These are phyloP conservation scores for Mamestra configurata DNA, from an alignment of 1,140 invertebrate species.

Conservation along the genomic window DNA sequence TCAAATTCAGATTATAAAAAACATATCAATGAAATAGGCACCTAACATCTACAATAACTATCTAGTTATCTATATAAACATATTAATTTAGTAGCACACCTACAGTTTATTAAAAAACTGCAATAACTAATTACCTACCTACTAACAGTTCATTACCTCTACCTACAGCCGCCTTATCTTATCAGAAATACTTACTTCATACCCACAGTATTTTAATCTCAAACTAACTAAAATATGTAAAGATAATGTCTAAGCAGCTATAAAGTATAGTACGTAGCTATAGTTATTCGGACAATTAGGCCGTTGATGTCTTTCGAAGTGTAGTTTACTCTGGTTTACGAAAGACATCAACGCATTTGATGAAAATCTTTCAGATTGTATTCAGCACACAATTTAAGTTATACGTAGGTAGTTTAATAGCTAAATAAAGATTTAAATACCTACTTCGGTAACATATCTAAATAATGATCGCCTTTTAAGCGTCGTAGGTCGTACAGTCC, in stretches of 20 bases:
- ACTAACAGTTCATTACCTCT: not conserved
- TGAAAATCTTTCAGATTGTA: not conserved
- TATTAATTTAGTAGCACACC: no score
- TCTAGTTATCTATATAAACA: no score
- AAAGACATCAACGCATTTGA: constrained; percentile 66
- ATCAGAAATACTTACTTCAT: constrained; percentile 21
- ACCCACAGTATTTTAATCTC: not conserved
- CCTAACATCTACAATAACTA: no score
- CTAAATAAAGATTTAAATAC: not conserved
- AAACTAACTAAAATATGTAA: not conserved
- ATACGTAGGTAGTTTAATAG: not conserved
- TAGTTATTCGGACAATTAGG: constrained; percentile 1
- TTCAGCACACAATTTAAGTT: not conserved
- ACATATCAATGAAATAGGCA: no score
- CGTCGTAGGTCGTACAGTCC: no score
- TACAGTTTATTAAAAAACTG: not conserved
- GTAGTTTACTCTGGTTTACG: constrained; percentile 31
- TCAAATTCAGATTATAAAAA: no score
- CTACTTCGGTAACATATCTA: no score
- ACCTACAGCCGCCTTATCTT: not conserved
- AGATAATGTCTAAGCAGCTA: not conserved
- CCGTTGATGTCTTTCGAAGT: constrained; percentile 65
- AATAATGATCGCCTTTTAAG: no score
- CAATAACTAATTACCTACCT: not conserved
- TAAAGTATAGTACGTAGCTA: not conserved